Conservation (phyloP, 2,888 invertebrate genomes). For the Abrostola triplasia region DNA sequence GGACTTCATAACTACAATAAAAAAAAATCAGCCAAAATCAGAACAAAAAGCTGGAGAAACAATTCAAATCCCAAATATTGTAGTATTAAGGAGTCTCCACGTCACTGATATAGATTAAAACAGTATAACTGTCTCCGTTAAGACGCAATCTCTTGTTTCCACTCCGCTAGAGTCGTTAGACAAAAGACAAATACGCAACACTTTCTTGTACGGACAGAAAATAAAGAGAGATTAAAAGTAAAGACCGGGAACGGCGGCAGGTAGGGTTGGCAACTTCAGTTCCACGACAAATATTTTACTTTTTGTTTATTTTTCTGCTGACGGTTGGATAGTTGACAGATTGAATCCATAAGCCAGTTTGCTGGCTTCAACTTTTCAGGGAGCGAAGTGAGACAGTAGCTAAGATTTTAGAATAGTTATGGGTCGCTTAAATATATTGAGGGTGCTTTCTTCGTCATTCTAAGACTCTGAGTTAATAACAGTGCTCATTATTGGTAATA, state of each 20-base stretch:
- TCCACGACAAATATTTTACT: neutral
- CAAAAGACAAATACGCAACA: constrained; percentile 82
- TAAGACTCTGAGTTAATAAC: too few species aligned
- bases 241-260: constrained; percentile 60
- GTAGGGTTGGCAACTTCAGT: constrained; percentile 64
- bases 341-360: too few species aligned
- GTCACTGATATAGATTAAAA: constrained; percentile 48
- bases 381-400: too few species aligned
- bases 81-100: constrained; percentile 22
- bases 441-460: too few species aligned
- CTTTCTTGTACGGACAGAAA: constrained; percentile 74
- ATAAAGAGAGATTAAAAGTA: constrained; percentile 84
- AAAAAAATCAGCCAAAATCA: neutral
- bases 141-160: constrained; percentile 70
- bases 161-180: constrained; percentile 76
- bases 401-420: too few species aligned
- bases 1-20: neutral
- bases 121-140: constrained; percentile 55
- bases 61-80: constrained; percentile 10
- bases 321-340: neutral
- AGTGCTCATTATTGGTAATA: too few species aligned
- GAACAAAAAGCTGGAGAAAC: constrained; percentile 9
- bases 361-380: too few species aligned
- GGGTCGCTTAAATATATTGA: too few species aligned
- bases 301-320: neutral